phyloP scores from a whole-genome alignment of 37 sponge, comb jelly and placozoan genomes.

The Ianthella basta region DNA sequence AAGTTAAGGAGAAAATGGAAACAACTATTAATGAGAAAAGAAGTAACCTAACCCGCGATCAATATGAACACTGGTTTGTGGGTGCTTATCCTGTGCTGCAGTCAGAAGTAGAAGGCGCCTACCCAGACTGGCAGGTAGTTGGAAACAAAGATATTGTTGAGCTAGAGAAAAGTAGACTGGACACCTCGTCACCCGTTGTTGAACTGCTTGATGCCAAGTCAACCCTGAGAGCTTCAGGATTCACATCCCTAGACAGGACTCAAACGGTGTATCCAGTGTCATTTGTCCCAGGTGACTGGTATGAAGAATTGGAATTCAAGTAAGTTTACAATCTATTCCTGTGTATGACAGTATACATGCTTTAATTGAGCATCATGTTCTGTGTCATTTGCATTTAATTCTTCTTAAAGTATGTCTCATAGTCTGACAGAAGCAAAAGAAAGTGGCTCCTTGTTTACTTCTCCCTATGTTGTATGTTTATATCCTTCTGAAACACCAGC shows the following conservation, averaged over 20 bases:
- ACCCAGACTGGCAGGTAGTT: constrained; percentile 39
- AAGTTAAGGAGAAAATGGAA: constrained; percentile 9
- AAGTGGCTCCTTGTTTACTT: too few species aligned
- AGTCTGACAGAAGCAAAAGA: too few species aligned
- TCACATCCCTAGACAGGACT: background rate
- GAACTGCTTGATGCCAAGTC: constrained; percentile 34
- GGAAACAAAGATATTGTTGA: constrained; percentile 44
- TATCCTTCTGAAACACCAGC: too few species aligned
- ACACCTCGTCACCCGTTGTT: background rate
- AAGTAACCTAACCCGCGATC: background rate
- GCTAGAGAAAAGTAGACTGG: background rate
- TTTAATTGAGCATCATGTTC: too few species aligned
- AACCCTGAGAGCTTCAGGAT: constrained; percentile 15
- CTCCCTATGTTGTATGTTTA: too few species aligned
- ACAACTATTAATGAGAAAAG: constrained; percentile 12
- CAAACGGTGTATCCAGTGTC: constrained; percentile 36
- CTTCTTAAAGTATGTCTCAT: too few species aligned
- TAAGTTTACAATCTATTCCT: constrained; percentile 8
- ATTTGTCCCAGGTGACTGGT: constrained; percentile 46
- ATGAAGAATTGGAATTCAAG: constrained; percentile 1
- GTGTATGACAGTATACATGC: too few species aligned
- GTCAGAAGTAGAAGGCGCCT: constrained; percentile 5
- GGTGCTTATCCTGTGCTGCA: background rate
- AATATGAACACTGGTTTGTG: constrained; percentile 35
- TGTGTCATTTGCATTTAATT: too few species aligned